These are phyloP conservation scores for Poecile atricapillus DNA, from an alignment of 2,113 vertebrate species.

Conservation along the genomic window DNA sequence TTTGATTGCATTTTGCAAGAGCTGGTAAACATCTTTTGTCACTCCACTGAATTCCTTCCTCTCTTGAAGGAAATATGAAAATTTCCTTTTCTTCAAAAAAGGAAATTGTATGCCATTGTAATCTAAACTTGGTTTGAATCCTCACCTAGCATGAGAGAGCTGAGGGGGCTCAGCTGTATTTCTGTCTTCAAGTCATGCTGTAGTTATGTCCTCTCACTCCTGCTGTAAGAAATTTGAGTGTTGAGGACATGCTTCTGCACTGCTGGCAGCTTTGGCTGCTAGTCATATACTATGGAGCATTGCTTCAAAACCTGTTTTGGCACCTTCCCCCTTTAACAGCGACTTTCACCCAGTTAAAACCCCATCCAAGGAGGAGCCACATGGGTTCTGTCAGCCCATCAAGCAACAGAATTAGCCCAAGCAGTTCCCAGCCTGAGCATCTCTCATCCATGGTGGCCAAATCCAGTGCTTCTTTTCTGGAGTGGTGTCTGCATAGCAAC, in stretches of 20 bases:
- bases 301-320: background rate
- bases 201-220: background rate
- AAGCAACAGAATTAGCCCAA: background rate
- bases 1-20: background rate
- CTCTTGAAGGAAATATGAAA: background rate
- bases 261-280: background rate
- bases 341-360: background rate
- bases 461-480: background rate
- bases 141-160: background rate
- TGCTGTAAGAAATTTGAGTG: background rate
- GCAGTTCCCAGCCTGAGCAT: background rate
- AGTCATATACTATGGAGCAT: accelerated
- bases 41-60: background rate
- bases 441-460: background rate
- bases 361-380: background rate
- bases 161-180: background rate
- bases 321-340: background rate
- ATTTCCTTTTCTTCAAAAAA: background rate
- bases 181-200: background rate
- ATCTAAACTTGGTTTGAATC: background rate
- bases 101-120: background rate
- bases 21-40: background rate
- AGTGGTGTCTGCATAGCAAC: background rate
- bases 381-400: background rate
- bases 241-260: background rate